Evolutionary conservation across 2,113 vertebrate species (phyloP).

Genomic region (Anolis sagrei): DNA sequence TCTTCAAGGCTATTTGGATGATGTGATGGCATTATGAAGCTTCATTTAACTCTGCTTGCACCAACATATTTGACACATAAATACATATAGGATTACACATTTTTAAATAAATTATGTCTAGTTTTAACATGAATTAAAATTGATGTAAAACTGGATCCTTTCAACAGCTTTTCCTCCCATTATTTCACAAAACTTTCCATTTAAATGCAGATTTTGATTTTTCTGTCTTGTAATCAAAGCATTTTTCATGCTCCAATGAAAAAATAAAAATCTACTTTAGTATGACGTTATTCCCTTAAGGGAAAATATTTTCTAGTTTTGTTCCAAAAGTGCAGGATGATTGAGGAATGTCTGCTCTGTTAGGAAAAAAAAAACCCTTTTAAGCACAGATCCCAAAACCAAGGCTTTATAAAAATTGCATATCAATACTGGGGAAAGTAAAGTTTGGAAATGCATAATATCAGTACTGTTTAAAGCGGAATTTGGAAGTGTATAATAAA

Average conservation of each 20-base stretch:
- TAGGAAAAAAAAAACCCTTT: slow-evolving; percentile 30
- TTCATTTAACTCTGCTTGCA: neutral
- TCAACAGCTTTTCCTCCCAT: slow-evolving; percentile 59
- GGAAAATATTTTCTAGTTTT: slow-evolving; percentile 69
- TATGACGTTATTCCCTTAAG: slow-evolving; percentile 75
- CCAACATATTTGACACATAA: slow-evolving; percentile 24
- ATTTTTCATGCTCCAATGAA: slow-evolving; percentile 70
- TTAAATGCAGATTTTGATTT: slow-evolving; percentile 77
- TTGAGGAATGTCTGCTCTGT: slow-evolving; percentile 57
- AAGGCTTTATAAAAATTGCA: slow-evolving; percentile 52
- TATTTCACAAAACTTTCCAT: slow-evolving; percentile 73
- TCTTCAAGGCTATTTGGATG: too few relatives aligned
- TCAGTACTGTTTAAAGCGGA: neutral
- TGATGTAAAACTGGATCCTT: slow-evolving; percentile 40
- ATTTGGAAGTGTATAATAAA: too few relatives aligned
- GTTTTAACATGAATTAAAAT: slow-evolving; percentile 33
- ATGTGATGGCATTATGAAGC: too few relatives aligned
- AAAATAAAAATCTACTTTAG: slow-evolving; percentile 75
- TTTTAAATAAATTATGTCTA: slow-evolving; percentile 24
- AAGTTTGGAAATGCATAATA: slow-evolving; percentile 22
- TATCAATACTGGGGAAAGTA: slow-evolving; percentile 60
- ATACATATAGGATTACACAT: neutral
- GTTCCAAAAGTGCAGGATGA: slow-evolving; percentile 63
- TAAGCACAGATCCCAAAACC: neutral
- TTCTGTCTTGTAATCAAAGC: slow-evolving; percentile 70